Evolutionary conservation across 30 jellyfish, hydroid and myxozoan genomes (phyloP).

Genomic region (Hydra vulgaris): DNA sequence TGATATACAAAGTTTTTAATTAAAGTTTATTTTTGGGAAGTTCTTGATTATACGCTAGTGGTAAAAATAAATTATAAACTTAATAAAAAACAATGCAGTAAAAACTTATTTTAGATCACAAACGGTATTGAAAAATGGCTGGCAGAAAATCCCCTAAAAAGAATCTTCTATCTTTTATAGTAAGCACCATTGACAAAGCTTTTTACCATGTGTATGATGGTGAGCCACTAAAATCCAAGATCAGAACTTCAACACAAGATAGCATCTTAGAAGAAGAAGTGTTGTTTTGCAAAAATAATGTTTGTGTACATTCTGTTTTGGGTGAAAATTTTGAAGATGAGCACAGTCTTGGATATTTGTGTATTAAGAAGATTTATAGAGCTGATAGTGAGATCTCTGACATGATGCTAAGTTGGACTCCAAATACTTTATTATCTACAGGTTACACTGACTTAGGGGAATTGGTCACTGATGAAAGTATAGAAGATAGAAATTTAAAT

Average conservation of each 20-base stretch:
- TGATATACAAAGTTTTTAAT: too few species aligned
- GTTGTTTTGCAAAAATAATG: constrained; percentile 76
- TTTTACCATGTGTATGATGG: constrained; percentile 59
- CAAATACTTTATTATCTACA: constrained; percentile 58
- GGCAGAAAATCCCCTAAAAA: too few species aligned
- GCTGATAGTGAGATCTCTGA: constrained; percentile 42
- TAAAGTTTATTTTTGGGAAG: too few species aligned
- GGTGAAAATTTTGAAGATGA: constrained; percentile 2
- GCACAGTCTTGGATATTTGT: constrained; percentile 71
- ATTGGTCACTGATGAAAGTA: constrained; percentile 5
- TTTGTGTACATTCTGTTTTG: constrained; percentile 62
- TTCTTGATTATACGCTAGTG: too few species aligned
- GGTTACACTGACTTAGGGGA: constrained; percentile 30
- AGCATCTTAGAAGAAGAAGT: constrained; percentile 58
- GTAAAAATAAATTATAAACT: too few species aligned
- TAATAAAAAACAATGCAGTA: too few species aligned
- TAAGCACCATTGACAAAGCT: constrained; percentile 12
- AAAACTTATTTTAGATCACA: too few species aligned
- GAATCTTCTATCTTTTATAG: too few species aligned
- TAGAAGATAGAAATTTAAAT: constrained; percentile 12
- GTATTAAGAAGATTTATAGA: constrained; percentile 38
- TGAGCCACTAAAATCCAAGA: constrained; percentile 32
- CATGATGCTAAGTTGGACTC: constrained; percentile 66
- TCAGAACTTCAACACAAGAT: background rate
- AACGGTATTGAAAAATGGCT: too few species aligned